Base-by-base conservation (phyloP, 2,797 vertebrate genomes). In the Tragopan temminckii region DNA sequence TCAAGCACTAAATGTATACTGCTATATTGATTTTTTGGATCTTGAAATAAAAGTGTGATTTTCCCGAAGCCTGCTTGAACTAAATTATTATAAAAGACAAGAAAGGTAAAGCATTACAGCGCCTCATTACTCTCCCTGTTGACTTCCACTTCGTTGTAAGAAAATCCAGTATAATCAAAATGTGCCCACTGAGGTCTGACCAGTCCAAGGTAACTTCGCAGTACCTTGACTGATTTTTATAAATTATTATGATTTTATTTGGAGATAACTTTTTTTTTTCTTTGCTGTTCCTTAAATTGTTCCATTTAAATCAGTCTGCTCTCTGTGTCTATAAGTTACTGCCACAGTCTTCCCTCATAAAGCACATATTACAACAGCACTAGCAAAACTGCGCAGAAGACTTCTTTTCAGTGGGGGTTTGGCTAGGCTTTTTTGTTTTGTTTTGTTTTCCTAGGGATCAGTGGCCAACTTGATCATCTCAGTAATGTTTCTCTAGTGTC, bases 1-100 rank as follows among this genome's bases (percentile, higher is more conserved):
- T 93, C 71, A 62, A 95, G 96, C 88, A 82, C 81, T 90, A 80
- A 93, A 89, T 61, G 82, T 84, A 97, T 87, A 92, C 52, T 79
- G 66, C 55, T 93, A 85, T 93, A 97, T 88, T 94, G 95, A 97
- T 97, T 95, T 96, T 78, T 59, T 59, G 90, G 77, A 93, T 89
- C 89, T 88, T 81, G 88, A 96, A 96, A 97, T 93, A 92, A 95
- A 96, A 90, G 58, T 40, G 23, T 80, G 78, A 90, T 93, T 95
- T 95, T 88, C 80, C 80, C 77, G 91, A 96, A 96, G 88, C 74
- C 81, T 81, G 42, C 71, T 91, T 89, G 90, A 96, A 95, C 88
- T 63, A 69, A 94, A 91, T 91, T 80, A 92, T 87, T 91, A 89
- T 61, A 92, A 95, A 95, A 91, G 61, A 91, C 80, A 92, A 87